Conservation (phyloP, 2,797 vertebrate species). For the Esox masquinongy region DNA sequence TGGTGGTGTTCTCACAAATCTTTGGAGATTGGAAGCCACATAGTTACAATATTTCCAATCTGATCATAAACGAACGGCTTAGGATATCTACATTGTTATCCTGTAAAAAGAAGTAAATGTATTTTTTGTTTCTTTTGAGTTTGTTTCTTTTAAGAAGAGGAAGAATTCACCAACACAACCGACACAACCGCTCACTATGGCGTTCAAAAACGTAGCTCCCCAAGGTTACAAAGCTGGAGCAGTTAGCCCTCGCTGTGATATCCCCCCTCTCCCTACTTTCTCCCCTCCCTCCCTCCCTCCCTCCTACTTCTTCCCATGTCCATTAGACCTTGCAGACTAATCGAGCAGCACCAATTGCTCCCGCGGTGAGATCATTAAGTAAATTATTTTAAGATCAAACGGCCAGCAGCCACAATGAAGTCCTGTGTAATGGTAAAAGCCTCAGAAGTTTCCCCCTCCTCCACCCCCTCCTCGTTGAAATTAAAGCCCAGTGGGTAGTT, state of each 20-base stretch:
- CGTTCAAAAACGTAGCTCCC: constrained; percentile 61
- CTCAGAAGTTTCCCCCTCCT: constrained; percentile 84
- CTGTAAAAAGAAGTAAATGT: background rate
- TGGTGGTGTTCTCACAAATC: background rate
- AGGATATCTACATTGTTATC: background rate
- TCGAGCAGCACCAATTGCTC: constrained; percentile 96
- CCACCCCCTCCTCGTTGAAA: constrained; percentile 81
- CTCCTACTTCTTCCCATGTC: constrained; percentile 86
- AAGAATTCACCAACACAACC: background rate
- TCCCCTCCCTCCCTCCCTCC: constrained; percentile 1
- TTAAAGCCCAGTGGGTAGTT: constrained; percentile 93
- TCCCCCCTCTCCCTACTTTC: constrained; percentile 36
- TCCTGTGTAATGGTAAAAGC: constrained; percentile 97
- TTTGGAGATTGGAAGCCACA: background rate
- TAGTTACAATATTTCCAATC: background rate
- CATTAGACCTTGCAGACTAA: constrained; percentile 98
- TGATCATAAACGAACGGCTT: background rate
- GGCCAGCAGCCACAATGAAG: constrained; percentile 96
- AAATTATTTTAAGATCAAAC: constrained; percentile 99
- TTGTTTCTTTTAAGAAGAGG: background rate
- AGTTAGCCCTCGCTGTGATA: constrained; percentile 67
- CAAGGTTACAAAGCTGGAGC: constrained; percentile 73
- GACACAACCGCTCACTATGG: constrained; percentile 27
- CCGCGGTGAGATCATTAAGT: constrained; percentile 99
- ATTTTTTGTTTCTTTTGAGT: too few species aligned